Conservation (phyloP, 1,140 invertebrate genomes). For the Idris sp. region DNA sequence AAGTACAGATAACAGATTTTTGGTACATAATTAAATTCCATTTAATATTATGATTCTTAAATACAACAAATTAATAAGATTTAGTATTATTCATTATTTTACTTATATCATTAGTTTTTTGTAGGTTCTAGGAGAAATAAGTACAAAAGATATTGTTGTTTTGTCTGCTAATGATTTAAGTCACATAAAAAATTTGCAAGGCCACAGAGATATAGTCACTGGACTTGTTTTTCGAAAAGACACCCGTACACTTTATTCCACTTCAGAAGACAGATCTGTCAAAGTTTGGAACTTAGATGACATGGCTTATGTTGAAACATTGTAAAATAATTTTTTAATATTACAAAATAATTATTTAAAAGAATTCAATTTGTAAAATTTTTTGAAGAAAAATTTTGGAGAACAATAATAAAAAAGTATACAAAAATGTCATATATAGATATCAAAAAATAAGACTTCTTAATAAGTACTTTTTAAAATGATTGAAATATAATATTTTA, state of each 20-base stretch:
- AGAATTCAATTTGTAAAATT: no score
- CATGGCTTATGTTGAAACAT: conserved; percentile 96
- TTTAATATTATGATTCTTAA: no score
- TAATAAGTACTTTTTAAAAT: no score
- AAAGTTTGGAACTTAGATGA: conserved; percentile 97
- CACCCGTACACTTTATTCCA: conserved; percentile 93
- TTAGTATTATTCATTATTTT: no score
- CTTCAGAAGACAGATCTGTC: conserved; percentile 89
- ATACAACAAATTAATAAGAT: no score
- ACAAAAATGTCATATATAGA: no score
- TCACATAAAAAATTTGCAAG: conserved; percentile 89
- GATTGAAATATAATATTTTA: no score
- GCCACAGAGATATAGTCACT: conserved; percentile 86
- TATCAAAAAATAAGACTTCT: no score
- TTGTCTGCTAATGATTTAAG: conserved; percentile 89
- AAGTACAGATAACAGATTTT: conserved; percentile 90
- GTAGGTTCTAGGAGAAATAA: conserved; percentile 82
- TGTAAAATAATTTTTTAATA: conserved; percentile 79
- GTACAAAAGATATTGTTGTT: conserved; percentile 87
- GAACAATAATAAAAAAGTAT: no score
- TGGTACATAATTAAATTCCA: conserved; percentile 81
- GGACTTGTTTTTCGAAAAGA: conserved; percentile 91
- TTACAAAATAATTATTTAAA: conserved; percentile 1
- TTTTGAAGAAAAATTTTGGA: no score
- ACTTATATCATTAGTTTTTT: conserved; percentile 15